These are phyloP conservation scores for Harpalus rufipes DNA, from an alignment of 2,888 invertebrate genomes.

Conservation along the genomic window DNA sequence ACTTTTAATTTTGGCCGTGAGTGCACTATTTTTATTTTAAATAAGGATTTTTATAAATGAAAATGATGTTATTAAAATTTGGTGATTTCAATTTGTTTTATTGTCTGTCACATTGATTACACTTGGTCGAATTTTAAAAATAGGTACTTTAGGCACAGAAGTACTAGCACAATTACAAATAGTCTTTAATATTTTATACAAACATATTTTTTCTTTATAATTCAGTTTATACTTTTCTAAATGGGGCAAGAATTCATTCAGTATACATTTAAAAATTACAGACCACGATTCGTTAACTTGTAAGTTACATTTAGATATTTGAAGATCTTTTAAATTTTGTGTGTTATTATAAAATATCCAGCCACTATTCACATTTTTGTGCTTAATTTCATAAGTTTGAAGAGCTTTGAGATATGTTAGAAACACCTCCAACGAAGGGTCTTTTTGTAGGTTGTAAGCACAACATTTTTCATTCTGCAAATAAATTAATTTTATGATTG, in stretches of 20 bases:
- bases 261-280: conserved; percentile 28
- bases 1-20: too few species aligned
- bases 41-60: too few species aligned
- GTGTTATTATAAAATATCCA: conserved; percentile 40
- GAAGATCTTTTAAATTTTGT: conserved; percentile 35
- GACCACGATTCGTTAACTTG: conserved; percentile 31
- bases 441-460: neutral
- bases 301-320: conserved; percentile 13
- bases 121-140: conserved; percentile 27
- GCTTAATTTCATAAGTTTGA: conserved; percentile 37
- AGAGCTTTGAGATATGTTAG: conserved; percentile 31
- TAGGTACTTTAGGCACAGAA: conserved; percentile 18
- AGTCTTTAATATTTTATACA: conserved; percentile 50
- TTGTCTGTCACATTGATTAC: neutral
- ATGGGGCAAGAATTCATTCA: conserved; percentile 19
- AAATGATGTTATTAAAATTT: too few species aligned
- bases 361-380: neutral
- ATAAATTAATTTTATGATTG: conserved; percentile 5
- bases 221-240: neutral
- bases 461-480: conserved; percentile 45
- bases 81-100: neutral
- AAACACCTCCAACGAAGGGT: conserved; percentile 1
- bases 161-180: conserved; percentile 50
- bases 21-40: too few species aligned
- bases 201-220: conserved; percentile 17